phyloP scores from a whole-genome alignment of 2,113 vertebrate species.

The Ranitomeya imitator region DNA sequence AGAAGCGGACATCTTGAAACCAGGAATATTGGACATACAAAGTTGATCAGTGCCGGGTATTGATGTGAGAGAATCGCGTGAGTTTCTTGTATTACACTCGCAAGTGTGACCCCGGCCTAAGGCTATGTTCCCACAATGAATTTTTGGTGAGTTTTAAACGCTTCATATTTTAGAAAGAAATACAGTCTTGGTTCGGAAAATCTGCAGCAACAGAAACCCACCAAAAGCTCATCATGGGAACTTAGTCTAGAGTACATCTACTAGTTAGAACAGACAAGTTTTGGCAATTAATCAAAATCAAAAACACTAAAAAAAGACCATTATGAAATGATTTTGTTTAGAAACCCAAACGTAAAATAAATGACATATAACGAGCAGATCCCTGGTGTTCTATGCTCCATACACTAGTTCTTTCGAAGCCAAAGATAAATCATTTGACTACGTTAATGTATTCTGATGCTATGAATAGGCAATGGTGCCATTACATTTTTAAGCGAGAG shows the following conservation, averaged over 20 bases:
- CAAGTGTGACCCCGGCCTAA: too few relatives aligned
- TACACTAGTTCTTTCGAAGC: constrained; percentile 25
- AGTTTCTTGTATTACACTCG: too few relatives aligned
- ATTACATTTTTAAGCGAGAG: constrained; percentile 30
- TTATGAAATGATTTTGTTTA: constrained; percentile 2
- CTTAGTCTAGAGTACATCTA: background rate
- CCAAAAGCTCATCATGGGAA: too few relatives aligned
- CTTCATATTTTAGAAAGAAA: too few relatives aligned
- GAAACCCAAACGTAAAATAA: background rate
- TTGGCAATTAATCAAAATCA: background rate
- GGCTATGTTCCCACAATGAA: too few relatives aligned
- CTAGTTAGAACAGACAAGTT: background rate
- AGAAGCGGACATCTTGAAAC: background rate
- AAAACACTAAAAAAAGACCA: background rate
- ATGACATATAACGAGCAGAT: background rate
- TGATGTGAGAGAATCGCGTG: too few relatives aligned
- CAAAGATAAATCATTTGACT: constrained; percentile 16
- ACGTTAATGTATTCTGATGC: constrained; percentile 37
- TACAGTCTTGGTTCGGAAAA: too few relatives aligned
- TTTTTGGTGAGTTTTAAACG: too few relatives aligned
- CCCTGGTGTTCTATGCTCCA: background rate
- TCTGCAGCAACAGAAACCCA: too few relatives aligned
- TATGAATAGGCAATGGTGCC: constrained; percentile 36
- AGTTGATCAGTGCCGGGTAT: too few relatives aligned
- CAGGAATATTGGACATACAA: background rate